Conservation (phyloP, 2,888 invertebrate genomes). For the Eupithecia inturbata region DNA sequence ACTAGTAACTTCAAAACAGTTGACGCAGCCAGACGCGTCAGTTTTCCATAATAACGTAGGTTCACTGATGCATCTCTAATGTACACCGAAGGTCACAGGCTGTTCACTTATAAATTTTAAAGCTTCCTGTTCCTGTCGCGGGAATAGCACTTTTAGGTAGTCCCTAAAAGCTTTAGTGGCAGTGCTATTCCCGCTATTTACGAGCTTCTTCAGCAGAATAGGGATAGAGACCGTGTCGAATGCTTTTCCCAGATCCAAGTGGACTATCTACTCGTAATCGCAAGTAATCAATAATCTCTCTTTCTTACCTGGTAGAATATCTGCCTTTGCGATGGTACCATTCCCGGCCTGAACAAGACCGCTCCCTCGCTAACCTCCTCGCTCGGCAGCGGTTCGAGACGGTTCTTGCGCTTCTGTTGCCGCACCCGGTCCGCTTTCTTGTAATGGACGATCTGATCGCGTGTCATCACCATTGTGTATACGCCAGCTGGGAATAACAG, state of each 20-base stretch:
- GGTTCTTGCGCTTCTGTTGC: slow-evolving; percentile 47
- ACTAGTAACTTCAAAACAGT: background rate
- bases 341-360: slow-evolving; percentile 85
- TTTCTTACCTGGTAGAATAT: slow-evolving; percentile 93
- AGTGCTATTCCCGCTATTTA: background rate
- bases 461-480: slow-evolving; percentile 67
- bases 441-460: slow-evolving; percentile 57
- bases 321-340: slow-evolving; percentile 92
- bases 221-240: background rate
- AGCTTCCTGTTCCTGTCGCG: too few relatives aligned
- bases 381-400: slow-evolving; percentile 41
- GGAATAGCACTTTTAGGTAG: too few relatives aligned
- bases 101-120: background rate
- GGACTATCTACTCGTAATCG: background rate
- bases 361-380: slow-evolving; percentile 65
- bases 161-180: background rate
- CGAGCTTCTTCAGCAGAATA: background rate
- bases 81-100: background rate
- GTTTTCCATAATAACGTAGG: background rate
- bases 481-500: slow-evolving; percentile 60
- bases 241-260: background rate
- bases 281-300: slow-evolving; percentile 5
- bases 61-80: background rate
- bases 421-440: slow-evolving; percentile 64
- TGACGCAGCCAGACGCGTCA: background rate